A percentile compares a stretch with the other conserved stretches of the same genome.
Conservation (phyloP, 2,888 invertebrate species). For the Dorcus hopei region DNA sequence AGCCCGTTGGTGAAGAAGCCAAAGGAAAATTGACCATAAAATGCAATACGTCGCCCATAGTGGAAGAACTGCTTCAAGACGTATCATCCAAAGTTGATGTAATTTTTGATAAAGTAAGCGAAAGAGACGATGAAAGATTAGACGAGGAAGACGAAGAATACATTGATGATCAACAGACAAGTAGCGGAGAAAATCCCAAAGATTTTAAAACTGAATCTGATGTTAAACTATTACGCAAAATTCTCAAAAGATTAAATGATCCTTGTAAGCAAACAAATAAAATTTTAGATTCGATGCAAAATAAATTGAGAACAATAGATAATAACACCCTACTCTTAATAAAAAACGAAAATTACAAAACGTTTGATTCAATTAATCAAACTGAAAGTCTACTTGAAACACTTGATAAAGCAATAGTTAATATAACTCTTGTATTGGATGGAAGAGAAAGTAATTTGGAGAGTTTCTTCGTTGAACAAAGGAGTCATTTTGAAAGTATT, state of each 20-base stretch:
- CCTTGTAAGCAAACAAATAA: constrained; percentile 37
- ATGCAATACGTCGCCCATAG: constrained; percentile 39
- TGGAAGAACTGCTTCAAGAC: constrained; percentile 45
- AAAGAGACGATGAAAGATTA: constrained; percentile 31
- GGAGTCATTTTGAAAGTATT: constrained; percentile 20
- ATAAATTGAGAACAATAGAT: constrained; percentile 36
- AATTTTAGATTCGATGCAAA: constrained; percentile 40
- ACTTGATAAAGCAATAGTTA: constrained; percentile 39
- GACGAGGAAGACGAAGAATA: constrained; percentile 30
- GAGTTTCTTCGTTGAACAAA: constrained; percentile 25
- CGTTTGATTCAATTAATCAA: too few species aligned
- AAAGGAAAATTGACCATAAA: constrained; percentile 37
- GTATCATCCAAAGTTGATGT: constrained; percentile 48
- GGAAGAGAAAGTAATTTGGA: constrained; percentile 26
- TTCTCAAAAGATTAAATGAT: constrained; percentile 32
- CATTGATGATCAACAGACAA: constrained; percentile 29
- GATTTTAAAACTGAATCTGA: constrained; percentile 20
- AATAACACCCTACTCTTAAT: constrained; percentile 30
- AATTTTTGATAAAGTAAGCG: constrained; percentile 44
- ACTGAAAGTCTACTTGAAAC: not conserved
- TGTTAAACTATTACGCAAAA: constrained; percentile 28
- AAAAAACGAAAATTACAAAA: too few species aligned
- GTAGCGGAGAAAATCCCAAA: constrained; percentile 19
- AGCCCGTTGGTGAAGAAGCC: constrained; percentile 24
- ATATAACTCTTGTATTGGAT: constrained; percentile 33